A percentile compares a stretch with the other conserved stretches of the same genome.
phyloP scores from a whole-genome alignment of 2,797 vertebrate species.

The Borostomias antarcticus region DNA sequence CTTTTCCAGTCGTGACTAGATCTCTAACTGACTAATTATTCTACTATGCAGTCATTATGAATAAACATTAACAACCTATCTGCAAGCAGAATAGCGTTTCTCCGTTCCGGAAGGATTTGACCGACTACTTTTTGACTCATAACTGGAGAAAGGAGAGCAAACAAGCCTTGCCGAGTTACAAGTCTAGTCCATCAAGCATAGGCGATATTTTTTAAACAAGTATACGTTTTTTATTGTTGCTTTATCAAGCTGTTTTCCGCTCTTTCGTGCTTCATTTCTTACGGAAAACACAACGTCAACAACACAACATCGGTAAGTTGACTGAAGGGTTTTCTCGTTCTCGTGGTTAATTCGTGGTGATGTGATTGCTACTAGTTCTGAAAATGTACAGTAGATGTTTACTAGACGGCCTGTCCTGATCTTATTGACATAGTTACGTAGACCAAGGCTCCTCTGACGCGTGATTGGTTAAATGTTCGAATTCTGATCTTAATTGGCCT shows the following conservation, averaged over 20 bases:
- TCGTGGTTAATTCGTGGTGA: not conserved
- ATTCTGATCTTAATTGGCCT: no score
- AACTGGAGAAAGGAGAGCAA: not conserved
- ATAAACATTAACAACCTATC: conserved; percentile 17
- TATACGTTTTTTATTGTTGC: not conserved
- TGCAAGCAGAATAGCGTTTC: not conserved
- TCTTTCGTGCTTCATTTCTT: conserved; percentile 7
- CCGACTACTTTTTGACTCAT: not conserved
- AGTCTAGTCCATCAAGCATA: not conserved
- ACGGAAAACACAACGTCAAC: conserved; percentile 20
- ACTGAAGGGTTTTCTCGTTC: not conserved
- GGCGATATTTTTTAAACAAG: not conserved
- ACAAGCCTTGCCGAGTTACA: no score
- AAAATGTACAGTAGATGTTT: no score
- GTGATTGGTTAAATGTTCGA: no score
- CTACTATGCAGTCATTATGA: conserved; percentile 6
- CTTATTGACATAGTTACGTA: no score
- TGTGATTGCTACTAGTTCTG: no score
- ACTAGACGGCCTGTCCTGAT: no score
- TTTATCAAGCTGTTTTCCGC: conserved; percentile 5
- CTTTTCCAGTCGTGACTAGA: conserved; percentile 38
- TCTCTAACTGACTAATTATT: conserved; percentile 26
- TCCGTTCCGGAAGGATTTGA: not conserved
- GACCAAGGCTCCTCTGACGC: no score
- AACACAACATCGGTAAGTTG: conserved; percentile 38